phyloP scores from a whole-genome alignment of 2,113 vertebrate species.

The Xiphophorus maculatus region DNA sequence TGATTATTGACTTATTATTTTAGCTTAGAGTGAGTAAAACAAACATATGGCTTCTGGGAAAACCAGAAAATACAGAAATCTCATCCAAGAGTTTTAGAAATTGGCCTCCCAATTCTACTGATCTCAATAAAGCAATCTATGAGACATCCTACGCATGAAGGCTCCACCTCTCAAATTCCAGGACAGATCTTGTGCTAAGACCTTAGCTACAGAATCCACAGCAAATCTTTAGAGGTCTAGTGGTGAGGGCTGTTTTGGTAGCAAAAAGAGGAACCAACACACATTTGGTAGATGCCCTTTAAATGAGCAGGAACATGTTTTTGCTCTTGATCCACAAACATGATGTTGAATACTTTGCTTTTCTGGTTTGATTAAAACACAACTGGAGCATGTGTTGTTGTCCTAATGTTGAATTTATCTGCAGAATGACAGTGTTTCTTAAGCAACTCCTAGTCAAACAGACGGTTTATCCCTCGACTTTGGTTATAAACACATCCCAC shows the following conservation, averaged over 20 bases:
- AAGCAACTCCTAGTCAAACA: neutral
- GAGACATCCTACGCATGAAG: neutral
- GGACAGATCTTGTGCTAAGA: neutral
- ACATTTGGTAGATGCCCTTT: neutral
- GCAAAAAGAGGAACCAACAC: neutral
- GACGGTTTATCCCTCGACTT: slow-evolving; percentile 7
- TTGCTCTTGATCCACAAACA: neutral
- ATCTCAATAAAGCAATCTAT: too few relatives aligned
- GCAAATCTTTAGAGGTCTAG: neutral
- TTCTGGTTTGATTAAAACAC: neutral
- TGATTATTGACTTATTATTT: too few relatives aligned
- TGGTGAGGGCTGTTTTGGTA: neutral
- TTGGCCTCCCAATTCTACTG: too few relatives aligned
- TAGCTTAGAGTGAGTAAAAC: too few relatives aligned
- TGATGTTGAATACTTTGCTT: neutral
- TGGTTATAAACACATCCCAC: slow-evolving; percentile 3
- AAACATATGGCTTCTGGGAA: too few relatives aligned
- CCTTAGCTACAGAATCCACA: too few relatives aligned
- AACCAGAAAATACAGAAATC: too few relatives aligned
- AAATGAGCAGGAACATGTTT: neutral
- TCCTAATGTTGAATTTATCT: neutral
- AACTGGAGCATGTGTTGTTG: neutral
- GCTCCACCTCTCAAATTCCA: neutral
- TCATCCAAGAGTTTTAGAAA: too few relatives aligned
- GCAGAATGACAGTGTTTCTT: neutral